Base-by-base conservation (phyloP, 2,888 invertebrate species). In the Anagyrus pseudococci region DNA sequence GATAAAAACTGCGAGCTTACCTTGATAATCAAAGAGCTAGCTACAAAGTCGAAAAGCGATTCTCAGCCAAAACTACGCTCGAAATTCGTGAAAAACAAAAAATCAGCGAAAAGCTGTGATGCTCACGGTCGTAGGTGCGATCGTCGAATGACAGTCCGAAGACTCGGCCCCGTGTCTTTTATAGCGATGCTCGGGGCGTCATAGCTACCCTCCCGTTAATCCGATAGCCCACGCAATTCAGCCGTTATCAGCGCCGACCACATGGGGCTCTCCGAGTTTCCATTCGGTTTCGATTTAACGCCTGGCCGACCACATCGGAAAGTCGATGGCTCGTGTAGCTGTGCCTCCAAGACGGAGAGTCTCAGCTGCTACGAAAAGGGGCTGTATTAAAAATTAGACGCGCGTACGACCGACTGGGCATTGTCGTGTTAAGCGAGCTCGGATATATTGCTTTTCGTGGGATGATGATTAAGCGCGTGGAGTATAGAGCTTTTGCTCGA, bases 171-270 rank as follows among this genome's bases (percentile, higher is more conserved):
- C 56, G 13, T 60, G 58, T 63, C 69, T 75, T 78, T 77, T 79
- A 79, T 79, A 77, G 47, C 6, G 19, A 2, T 17, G 22, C 13
- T 29, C 37, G 43, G 10, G 2, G 6, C 23, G 40, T n/a, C 4
- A 22, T 44, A 29, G 26, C 23, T 7, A n/a, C 41, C 41, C n/a
- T 4, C 23, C 20, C 20, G 10, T 67, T 77, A 78, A 80, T 78
- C 76, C 70, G 72, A 79, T 79, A 71, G 64, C 73, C 2, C 69
- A 70, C 67, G 73, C 79, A 79, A 80, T 80, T 70, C 72, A 15
- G 69, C 58, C 75, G 75, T 78, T 80, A 80, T 80, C 79, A 78
- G 77, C 72, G 55, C 43, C 67, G 60, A 69, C 75, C 80, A 80
- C 73, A 79, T 80, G 80, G 77, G 78, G 66, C 74, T 70, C 63